Evolutionary conservation across 1,140 invertebrate species (phyloP), one percentile per base, ranked within the genome.

Genomic region (Trialeurodes vaporariorum): DNA sequence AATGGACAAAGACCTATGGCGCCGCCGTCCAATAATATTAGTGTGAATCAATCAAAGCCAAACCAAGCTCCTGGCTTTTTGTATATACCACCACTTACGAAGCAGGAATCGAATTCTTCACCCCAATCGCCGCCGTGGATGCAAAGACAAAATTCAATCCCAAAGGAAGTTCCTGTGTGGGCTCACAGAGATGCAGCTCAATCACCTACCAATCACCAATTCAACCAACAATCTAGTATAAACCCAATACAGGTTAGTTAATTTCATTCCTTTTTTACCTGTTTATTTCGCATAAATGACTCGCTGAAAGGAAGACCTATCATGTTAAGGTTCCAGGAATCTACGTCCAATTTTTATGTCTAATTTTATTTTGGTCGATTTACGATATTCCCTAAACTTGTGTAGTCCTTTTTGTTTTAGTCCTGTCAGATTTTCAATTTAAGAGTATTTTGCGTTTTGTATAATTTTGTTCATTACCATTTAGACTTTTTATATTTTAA

Each of bases 51-150:
- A 49, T 49, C 34, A 17, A 5, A 17, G 34, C 5, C 17, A 17
- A 49, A 49, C 17, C 34, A 49, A 17, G 34, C 34, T 5, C 34
- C 34, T 1, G 71, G 68, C 5, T 70, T 69, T 2, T 27, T 70
- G 21, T 71, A 68, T 58, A 67, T 68, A 65, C 70, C 70, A 25
- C 69, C 67, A 13, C 66, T 70, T 1, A 61, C 59, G 21, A 59
- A 64, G 49, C 34, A 67, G 0, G 24, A 64, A 1, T 25, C 34
- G 1, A 9, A 1, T 12, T n/a, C 9, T 21, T 12, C 34, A 21
- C 5, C n/a, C n/a, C 24, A 22, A 21, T 25, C 59, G 25, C 58
- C 60, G 34, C 34, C 34, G 5, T 49, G 34, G 34, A 49, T 49
- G 34, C 34, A 49, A 17, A 5, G 34, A 49, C 34, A 49, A 17